Conservation (phyloP, 2,797 vertebrate genomes). For the Pterois miles region DNA sequence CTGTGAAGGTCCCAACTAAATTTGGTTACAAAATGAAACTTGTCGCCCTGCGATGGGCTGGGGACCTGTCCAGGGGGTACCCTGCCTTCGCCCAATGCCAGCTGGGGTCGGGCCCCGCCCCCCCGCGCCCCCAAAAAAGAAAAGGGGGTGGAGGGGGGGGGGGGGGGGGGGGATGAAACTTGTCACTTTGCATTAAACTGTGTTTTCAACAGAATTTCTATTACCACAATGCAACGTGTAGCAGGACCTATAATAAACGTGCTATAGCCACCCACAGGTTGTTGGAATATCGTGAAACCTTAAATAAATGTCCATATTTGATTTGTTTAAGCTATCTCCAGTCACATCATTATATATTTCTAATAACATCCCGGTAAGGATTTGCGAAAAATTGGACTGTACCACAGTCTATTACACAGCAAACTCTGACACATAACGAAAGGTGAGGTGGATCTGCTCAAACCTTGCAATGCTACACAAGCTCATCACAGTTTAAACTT, state of each 20-base stretch:
- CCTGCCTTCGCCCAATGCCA: no score
- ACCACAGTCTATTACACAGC: not conserved
- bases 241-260: not conserved
- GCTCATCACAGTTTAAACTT: constrained; percentile 30
- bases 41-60: no score
- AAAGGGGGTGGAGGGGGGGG: no score
- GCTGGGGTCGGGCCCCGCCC: no score
- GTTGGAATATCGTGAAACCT: not conserved
- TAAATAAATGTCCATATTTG: not conserved
- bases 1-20: not conserved
- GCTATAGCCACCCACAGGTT: not conserved
- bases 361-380: not conserved
- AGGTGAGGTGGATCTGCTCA: constrained; percentile 22
- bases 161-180: no score
- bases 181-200: no score
- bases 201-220: not conserved
- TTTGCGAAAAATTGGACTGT: not conserved
- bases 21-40: not conserved
- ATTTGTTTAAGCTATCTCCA: not conserved
- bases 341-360: not conserved
- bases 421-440: constrained; percentile 1
- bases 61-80: no score
- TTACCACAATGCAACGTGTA: not conserved
- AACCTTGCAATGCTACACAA: constrained; percentile 2
- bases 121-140: no score